These are phyloP conservation scores for Buathra laborator DNA, from an alignment of 2,888 invertebrate species.

Conservation along the genomic window DNA sequence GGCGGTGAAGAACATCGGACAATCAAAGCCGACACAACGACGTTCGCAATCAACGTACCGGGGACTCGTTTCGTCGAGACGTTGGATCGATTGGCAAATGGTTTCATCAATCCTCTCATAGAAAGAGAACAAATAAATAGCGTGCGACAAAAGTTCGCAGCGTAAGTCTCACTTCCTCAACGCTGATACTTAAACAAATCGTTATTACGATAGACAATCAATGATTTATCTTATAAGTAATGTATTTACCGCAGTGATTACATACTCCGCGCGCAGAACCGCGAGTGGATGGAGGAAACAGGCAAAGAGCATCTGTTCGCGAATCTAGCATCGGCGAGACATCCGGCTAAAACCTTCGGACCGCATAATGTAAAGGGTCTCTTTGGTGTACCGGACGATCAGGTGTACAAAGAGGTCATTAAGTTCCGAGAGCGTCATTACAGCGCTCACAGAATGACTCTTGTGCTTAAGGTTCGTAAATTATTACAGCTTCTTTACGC, in stretches of 20 bases:
- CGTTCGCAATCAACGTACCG: not conserved
- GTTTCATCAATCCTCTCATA: not conserved
- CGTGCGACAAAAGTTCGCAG: not conserved
- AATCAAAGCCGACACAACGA: not conserved
- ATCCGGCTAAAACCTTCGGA: not conserved
- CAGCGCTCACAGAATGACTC: slow-evolving; percentile 94
- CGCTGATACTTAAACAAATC: not conserved
- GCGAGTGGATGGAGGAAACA: slow-evolving; percentile 79
- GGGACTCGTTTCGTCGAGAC: not conserved
- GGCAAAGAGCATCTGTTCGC: not conserved
- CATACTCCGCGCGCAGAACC: not conserved
- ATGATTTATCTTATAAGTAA: not conserved
- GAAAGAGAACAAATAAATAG: not conserved
- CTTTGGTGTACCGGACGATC: slow-evolving; percentile 86
- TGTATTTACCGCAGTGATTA: not conserved
- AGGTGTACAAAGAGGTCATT: slow-evolving; percentile 89
- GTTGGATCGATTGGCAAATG: not conserved
- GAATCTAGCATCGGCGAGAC: not conserved
- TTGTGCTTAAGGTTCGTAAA: slow-evolving; percentile 90
- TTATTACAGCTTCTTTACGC: not conserved
- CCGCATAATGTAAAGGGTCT: not conserved
- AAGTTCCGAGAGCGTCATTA: slow-evolving; percentile 92
- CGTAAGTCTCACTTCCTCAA: not conserved
- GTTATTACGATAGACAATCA: no score
- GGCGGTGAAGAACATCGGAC: not conserved